Evolutionary conservation across 1,140 invertebrate genomes (phyloP), one percentile per base, ranked within the genome.

Genomic region (Mylabris phalerata): DNA sequence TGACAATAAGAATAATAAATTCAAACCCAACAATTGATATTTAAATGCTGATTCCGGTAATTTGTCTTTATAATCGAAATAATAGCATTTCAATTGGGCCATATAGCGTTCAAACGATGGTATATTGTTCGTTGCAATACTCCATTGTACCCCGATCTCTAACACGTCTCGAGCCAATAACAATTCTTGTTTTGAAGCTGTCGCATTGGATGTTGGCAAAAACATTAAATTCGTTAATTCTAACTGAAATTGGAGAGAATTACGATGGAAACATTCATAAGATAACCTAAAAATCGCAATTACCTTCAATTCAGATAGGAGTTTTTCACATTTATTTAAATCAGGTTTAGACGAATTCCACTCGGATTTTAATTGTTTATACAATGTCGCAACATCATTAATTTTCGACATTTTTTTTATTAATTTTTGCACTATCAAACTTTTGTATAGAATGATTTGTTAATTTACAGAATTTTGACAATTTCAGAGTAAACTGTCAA

Each of bases 61-160:
- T 64, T 87, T 81, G 66, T 83, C 79, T 71, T 92, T 92, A 73
- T 97, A 98, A 79, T 98, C 95, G 73, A 96, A 92, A 75, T 98
- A 98, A 71, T 98, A 98, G 73, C 91, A 93, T 76, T 98, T 98
- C 19, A 98, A 75, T 75, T 98, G 95, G 13, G 94, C 91, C 85
- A 98, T 94, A 46, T 69, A 69, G 47, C 67, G 80, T 74, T 98
- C 95, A 77, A 98, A 98, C 0, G 92, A 86, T 63, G 92, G 90
- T 55, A 97, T 93, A 78, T 98, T 90, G 76, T 92, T 88, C 24
- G 80, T 85, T 25, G 87, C 87, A 60, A 98, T 95, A 64, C 93
- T 94, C 84, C 91, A 95, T 77, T 95, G 91, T 27, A 93, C 94
- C 60, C 95, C 95, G 67, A 98, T 94, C 83, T 98, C 95, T 32